A percentile compares a stretch with the other conserved stretches of the same genome.
Conservation (phyloP, 2,797 vertebrate genomes). For the Malacoraja senta region DNA sequence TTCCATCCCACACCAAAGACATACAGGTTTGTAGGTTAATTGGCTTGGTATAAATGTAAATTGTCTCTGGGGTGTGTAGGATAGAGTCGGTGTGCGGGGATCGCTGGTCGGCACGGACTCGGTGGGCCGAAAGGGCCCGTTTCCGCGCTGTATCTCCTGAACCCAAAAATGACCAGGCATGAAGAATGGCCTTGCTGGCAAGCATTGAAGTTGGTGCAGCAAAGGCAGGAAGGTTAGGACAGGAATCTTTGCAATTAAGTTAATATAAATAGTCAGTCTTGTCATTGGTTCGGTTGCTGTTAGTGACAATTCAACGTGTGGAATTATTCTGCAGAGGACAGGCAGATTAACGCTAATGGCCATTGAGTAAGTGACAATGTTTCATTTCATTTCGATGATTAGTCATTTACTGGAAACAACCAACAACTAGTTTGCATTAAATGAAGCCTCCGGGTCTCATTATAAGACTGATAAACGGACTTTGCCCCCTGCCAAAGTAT, state of each 20-base stretch:
- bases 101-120: too few relatives aligned
- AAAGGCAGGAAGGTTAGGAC: background rate
- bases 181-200: background rate
- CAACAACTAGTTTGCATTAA: slow-evolving; percentile 16
- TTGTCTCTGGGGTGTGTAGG: too few relatives aligned
- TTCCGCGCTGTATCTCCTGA: too few relatives aligned
- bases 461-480: too few relatives aligned
- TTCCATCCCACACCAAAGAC: too few relatives aligned
- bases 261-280: background rate
- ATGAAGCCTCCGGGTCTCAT: background rate
- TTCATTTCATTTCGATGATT: slow-evolving; percentile 27
- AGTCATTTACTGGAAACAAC: background rate
- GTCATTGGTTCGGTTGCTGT: background rate
- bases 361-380: background rate
- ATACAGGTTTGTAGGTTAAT: too few relatives aligned
- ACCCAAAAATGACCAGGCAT: background rate
- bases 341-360: slow-evolving; percentile 14
- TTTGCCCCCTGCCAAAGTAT: too few relatives aligned
- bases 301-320: background rate
- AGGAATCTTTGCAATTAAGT: background rate
- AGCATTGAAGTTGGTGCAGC: too few relatives aligned
- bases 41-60: too few relatives aligned
- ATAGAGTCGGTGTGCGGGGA: too few relatives aligned
- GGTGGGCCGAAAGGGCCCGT: too few relatives aligned
- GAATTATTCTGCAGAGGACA: slow-evolving; percentile 15